Base-by-base conservation (phyloP, 2,888 invertebrate genomes). In the Arrhopalites spinosus region DNA sequence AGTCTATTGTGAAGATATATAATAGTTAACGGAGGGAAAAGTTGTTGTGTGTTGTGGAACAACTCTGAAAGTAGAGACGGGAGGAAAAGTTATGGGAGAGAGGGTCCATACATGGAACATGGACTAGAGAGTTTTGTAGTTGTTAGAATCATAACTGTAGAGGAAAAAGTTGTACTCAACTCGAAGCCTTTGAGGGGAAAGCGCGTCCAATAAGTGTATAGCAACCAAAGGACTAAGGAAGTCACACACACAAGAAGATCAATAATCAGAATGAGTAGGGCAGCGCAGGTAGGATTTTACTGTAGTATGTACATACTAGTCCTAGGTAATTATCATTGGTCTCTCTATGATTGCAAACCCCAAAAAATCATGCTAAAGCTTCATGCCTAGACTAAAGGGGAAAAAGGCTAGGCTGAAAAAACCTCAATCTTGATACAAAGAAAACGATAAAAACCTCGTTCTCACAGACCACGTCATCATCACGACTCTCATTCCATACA, bases 261-360 rank as follows among this genome's bases (percentile, higher is more conserved):
- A 69, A 69, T 69, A 69, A 69, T 69, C 69, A 69, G 50, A 69
- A 53, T 69, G 69, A 69, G 53, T 47, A 69, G 29, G 69, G 69
- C 69, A 69, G 69, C 69, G 69, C 69, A 69, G 50, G 69, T 69
- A 69, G 53, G n/a, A 20, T 17, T 20, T 8, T 15, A 53, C 20
- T 1, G 20, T 3, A 53, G 2, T 53, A 53, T 47, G 45, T 7
- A 45, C n/a, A n/a, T 47, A 20, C 69, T 23, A 11, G 69, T 27
- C 17, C 7, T 3, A 25, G 53, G 30, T 69, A 69, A 53, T 69
- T 53, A 69, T 69, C 50, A 69, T 69, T 53, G 53, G 53, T n/a
- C n/a, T 47, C n/a, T n/a, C 13, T 47, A n/a, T 7, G 53, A 20
- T n/a, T 53, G 20, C n/a, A n/a, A 8, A n/a, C n/a, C n/a, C n/a